A percentile compares a stretch with the other conserved stretches of the same genome.
Evolutionary conservation across 2,888 invertebrate genomes (phyloP).

Genomic region (Serrognathus titanus): DNA sequence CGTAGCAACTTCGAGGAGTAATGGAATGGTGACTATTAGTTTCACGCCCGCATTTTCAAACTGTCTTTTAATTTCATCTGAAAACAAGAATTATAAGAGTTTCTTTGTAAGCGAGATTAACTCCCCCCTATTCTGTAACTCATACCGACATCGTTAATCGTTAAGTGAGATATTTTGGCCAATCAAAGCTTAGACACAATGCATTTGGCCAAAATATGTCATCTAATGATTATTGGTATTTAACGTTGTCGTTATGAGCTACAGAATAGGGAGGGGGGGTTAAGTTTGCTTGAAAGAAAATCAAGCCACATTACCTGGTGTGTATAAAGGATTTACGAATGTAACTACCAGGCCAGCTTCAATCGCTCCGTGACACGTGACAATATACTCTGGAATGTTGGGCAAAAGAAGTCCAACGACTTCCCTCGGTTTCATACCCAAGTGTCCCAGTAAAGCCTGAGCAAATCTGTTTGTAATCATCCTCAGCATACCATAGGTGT

Average conservation of each 20-base stretch:
- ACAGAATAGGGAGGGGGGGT: no score
- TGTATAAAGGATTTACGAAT: constrained; percentile 68
- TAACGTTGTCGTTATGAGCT: no score
- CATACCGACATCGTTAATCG: no score
- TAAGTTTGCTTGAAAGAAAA: no score
- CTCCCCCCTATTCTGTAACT: no score
- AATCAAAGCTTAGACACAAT: no score
- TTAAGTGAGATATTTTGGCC: no score
- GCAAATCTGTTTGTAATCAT: constrained; percentile 59
- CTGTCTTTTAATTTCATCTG: constrained; percentile 63
- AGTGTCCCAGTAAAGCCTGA: constrained; percentile 54
- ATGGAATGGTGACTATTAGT: constrained; percentile 61
- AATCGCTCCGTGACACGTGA: constrained; percentile 64
- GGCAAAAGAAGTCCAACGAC: constrained; percentile 65
- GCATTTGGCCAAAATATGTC: no score
- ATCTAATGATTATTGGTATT: no score
- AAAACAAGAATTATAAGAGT: constrained; percentile 26
- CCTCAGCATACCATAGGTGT: constrained; percentile 61
- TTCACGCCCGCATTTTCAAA: constrained; percentile 62
- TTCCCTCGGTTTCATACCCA: constrained; percentile 60
- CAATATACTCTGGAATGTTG: constrained; percentile 67
- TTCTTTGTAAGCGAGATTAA: no score
- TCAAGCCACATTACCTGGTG: constrained; percentile 52
- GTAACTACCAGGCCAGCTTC: constrained; percentile 64
- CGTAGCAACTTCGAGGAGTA: constrained; percentile 59